These are phyloP conservation scores for Channa maculata DNA, from an alignment of 2,113 vertebrate species.

Conservation along the genomic window DNA sequence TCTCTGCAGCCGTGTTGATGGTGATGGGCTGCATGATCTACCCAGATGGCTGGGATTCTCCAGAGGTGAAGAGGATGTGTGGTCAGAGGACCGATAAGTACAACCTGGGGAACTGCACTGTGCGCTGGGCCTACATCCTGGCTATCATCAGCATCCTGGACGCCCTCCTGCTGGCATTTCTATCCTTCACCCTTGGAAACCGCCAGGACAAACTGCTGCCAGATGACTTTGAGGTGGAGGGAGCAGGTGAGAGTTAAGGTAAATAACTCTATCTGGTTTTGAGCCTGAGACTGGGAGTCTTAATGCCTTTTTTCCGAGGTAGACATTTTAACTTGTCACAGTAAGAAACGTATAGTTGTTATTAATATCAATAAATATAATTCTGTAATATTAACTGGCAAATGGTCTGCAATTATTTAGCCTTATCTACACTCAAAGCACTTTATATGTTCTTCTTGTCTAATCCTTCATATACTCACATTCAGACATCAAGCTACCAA, in stretches of 20 bases:
- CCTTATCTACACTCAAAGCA: too few species aligned
- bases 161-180: constrained; percentile 89
- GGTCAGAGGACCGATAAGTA: constrained; percentile 94
- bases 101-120: constrained; percentile 91
- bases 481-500: too few species aligned
- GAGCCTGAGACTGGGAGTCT: neutral
- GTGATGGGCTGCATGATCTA: constrained; percentile 97
- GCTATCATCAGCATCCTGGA: constrained; percentile 97
- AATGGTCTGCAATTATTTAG: too few species aligned
- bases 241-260: constrained; percentile 77
- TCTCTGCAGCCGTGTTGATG: constrained; percentile 86
- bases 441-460: too few species aligned
- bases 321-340: too few species aligned
- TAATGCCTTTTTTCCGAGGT: too few species aligned
- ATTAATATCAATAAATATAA: too few species aligned
- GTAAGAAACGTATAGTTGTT: too few species aligned
- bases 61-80: constrained; percentile 91
- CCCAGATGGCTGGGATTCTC: constrained; percentile 95
- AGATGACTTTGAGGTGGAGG: constrained; percentile 91
- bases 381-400: too few species aligned
- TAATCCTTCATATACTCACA: too few species aligned
- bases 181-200: constrained; percentile 95
- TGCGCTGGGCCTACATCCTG: constrained; percentile 98
- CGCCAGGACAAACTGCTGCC: constrained; percentile 95
- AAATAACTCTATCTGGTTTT: too few species aligned